Conservation (phyloP, 2,888 invertebrate genomes). For the Ctenicera cuprea region DNA sequence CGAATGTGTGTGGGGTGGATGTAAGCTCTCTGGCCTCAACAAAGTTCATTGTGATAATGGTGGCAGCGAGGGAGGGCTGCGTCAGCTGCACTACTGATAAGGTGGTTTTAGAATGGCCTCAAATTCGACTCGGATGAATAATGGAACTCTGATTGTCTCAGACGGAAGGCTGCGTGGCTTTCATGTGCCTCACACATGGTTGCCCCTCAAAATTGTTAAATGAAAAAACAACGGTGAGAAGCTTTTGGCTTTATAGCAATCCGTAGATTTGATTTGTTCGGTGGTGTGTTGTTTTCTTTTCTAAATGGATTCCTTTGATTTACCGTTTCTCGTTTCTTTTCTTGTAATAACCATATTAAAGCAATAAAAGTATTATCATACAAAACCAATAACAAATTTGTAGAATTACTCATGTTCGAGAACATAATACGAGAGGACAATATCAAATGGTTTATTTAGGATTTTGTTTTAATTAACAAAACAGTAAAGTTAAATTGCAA, state of each 20-base stretch:
- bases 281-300: slow-evolving; percentile 8
- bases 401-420: no score
- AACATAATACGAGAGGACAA: no score
- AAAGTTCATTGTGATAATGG: slow-evolving; percentile 53
- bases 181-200: slow-evolving; percentile 51
- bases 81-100: slow-evolving; percentile 54
- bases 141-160: slow-evolving; percentile 54
- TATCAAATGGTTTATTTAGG: no score
- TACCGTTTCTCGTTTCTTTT: neutral
- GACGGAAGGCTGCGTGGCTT: slow-evolving; percentile 46
- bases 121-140: slow-evolving; percentile 54
- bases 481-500: no score
- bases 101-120: slow-evolving; percentile 51
- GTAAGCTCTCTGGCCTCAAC: slow-evolving; percentile 33
- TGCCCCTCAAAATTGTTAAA: slow-evolving; percentile 35
- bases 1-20: slow-evolving; percentile 37
- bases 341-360: neutral
- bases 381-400: neutral
- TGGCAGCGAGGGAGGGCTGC: slow-evolving; percentile 40
- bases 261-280: neutral
- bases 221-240: slow-evolving; percentile 44
- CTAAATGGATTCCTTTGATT: slow-evolving; percentile 1
- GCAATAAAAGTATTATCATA: no score
- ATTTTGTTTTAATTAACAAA: no score
- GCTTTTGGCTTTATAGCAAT: slow-evolving; percentile 41